These are phyloP conservation scores for Rotaria magnacalcarata DNA, from an alignment of 2,888 invertebrate species.

Conservation along the genomic window DNA sequence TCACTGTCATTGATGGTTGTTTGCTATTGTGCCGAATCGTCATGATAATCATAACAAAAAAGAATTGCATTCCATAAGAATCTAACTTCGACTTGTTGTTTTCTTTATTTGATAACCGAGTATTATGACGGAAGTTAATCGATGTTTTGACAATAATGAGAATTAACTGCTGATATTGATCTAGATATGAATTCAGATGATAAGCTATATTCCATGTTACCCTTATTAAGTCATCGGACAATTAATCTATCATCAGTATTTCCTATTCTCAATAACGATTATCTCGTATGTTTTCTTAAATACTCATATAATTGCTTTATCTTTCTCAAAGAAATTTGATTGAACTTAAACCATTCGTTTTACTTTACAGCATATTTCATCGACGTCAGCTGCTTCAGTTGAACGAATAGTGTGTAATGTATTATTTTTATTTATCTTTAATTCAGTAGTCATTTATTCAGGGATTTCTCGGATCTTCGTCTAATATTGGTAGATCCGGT, in stretches of 20 bases:
- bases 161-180: not conserved
- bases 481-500: not conserved
- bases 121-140: not conserved
- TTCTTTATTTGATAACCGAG: not conserved
- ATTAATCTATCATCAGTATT: not conserved
- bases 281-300: not conserved
- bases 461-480: not conserved
- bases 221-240: not conserved
- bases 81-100: not conserved
- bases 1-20: not conserved
- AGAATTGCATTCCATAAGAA: not conserved
- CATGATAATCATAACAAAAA: not conserved
- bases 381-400: not conserved
- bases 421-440: not conserved
- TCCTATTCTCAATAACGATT: not conserved
- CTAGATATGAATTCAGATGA: not conserved
- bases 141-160: not conserved
- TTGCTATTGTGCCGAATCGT: not conserved
- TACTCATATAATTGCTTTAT: not conserved
- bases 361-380: not conserved
- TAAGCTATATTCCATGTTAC: not conserved
- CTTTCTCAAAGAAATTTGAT: no score
- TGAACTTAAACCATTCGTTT: not conserved
- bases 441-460: not conserved
- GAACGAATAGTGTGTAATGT: not conserved